Percentiles rank a stretch among this genome's conserved stretches.
phyloP scores from a whole-genome alignment of 1,140 invertebrate genomes.

The Globodera rostochiensis region DNA sequence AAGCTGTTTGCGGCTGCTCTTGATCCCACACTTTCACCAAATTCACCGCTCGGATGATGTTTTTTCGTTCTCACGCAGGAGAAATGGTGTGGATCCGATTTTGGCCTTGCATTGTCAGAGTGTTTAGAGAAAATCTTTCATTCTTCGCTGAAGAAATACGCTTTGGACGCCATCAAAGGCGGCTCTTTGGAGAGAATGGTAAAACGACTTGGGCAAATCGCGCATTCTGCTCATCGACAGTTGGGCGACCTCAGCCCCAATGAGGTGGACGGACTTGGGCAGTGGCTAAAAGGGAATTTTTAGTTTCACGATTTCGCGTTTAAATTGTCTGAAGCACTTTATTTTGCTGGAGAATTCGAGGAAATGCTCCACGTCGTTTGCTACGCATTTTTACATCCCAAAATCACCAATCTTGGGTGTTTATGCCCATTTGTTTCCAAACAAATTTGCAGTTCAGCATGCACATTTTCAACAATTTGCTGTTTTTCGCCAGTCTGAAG shows the following conservation, averaged over 20 bases:
- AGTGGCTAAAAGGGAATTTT: slow-evolving; percentile 12
- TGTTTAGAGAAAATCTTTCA: slow-evolving; percentile 37
- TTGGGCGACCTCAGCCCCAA: slow-evolving; percentile 35
- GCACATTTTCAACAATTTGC: slow-evolving; percentile 52
- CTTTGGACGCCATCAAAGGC: slow-evolving; percentile 45
- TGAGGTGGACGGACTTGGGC: slow-evolving; percentile 15
- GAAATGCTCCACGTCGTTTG: slow-evolving; percentile 61
- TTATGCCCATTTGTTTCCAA: slow-evolving; percentile 14
- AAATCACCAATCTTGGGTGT: slow-evolving; percentile 52
- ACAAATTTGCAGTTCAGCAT: slow-evolving; percentile 42
- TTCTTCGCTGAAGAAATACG: slow-evolving; percentile 38
- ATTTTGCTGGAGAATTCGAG: slow-evolving; percentile 42
- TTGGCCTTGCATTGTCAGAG: slow-evolving; percentile 27
- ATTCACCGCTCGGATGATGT: slow-evolving; percentile 42
- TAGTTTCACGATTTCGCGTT: slow-evolving; percentile 61
- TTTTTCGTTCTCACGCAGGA: slow-evolving; percentile 4
- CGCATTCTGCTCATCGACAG: slow-evolving; percentile 36
- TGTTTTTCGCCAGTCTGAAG: slow-evolving; percentile 59
- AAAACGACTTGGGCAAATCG: slow-evolving; percentile 49
- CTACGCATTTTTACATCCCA: slow-evolving; percentile 62
- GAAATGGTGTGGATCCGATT: slow-evolving; percentile 5
- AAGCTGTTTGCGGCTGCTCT: slow-evolving; percentile 50
- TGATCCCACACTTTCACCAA: slow-evolving; percentile 60
- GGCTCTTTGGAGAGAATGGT: slow-evolving; percentile 47
- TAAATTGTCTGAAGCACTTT: slow-evolving; percentile 55